Conservation (phyloP, 2,113 vertebrate genomes). For the Ochotona princeps region DNA sequence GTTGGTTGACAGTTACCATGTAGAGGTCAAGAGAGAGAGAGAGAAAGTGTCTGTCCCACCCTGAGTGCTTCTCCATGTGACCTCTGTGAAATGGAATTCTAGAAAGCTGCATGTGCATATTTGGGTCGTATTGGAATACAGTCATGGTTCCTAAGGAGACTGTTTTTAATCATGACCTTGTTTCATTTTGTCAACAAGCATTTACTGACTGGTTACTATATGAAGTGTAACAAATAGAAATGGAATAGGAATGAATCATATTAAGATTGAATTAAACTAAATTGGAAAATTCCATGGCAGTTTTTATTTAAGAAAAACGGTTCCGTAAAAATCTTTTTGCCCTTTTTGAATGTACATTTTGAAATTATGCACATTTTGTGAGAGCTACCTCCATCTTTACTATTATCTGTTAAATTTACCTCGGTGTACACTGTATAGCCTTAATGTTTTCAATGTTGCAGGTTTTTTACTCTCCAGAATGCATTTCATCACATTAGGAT, state of each 20-base stretch:
- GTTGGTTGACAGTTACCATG: no score
- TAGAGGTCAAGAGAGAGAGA: neutral
- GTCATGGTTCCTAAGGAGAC: neutral
- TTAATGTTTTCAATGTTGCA: neutral
- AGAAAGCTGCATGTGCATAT: neutral
- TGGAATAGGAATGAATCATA: neutral
- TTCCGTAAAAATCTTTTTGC: neutral
- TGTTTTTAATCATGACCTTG: neutral
- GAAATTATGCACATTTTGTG: neutral
- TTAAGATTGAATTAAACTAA: constrained; percentile 17
- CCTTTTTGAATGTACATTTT: neutral
- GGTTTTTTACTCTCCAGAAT: neutral
- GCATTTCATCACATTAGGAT: constrained; percentile 17
- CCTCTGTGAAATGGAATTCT: neutral
- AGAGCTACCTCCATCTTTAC: neutral
- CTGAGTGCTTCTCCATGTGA: neutral
- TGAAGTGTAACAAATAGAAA: constrained; percentile 3
- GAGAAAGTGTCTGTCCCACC: no score
- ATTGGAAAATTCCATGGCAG: neutral
- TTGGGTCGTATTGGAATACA: constrained; percentile 12
- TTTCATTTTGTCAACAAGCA: neutral
- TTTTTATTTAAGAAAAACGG: constrained; percentile 42
- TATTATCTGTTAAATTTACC: neutral
- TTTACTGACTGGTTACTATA: neutral
- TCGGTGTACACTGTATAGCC: neutral